A percentile compares a stretch with the other conserved stretches of the same genome.
phyloP scores from a whole-genome alignment of 1,140 invertebrate species.

The Drosophila virilis region DNA sequence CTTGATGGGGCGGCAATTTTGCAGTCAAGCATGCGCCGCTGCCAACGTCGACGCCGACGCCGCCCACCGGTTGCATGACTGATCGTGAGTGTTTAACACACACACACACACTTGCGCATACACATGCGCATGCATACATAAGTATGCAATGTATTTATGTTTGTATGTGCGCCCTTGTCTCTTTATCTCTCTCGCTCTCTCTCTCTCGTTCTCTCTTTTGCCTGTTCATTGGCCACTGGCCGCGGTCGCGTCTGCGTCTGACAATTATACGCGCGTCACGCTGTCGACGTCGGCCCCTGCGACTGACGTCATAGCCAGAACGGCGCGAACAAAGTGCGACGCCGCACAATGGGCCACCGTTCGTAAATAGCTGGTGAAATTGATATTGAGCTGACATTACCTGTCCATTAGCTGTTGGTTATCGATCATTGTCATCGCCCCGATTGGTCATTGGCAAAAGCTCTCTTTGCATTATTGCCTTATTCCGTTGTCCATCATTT shows the following conservation, averaged over 20 bases:
- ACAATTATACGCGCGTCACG: conserved; percentile 25
- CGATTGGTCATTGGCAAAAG: background rate
- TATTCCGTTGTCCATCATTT: background rate
- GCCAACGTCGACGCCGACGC: conserved; percentile 27
- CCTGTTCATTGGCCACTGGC: conserved; percentile 2
- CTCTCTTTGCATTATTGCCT: background rate
- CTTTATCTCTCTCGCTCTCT: background rate
- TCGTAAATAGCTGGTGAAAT: conserved; percentile 22
- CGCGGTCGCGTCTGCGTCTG: conserved; percentile 63
- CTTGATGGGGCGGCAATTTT: conserved; percentile 43
- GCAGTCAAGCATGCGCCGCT: conserved; percentile 40
- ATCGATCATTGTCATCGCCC: conserved; percentile 23
- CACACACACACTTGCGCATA: background rate
- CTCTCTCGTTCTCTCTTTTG: background rate
- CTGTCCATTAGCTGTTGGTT: background rate
- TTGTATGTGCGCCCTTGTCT: conserved; percentile 2
- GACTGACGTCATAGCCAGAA: conserved; percentile 46
- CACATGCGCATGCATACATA: conserved; percentile 10
- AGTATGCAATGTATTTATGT: conserved; percentile 6
- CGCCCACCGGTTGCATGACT: conserved; percentile 48
- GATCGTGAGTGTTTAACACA: conserved; percentile 29
- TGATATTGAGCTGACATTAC: conserved; percentile 37
- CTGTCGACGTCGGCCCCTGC: conserved; percentile 16
- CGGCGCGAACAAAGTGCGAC: conserved; percentile 39
- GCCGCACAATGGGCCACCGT: conserved; percentile 30